Evolutionary conservation across 1,140 invertebrate genomes (phyloP).

Genomic region (Zaprionus lachaisei): DNA sequence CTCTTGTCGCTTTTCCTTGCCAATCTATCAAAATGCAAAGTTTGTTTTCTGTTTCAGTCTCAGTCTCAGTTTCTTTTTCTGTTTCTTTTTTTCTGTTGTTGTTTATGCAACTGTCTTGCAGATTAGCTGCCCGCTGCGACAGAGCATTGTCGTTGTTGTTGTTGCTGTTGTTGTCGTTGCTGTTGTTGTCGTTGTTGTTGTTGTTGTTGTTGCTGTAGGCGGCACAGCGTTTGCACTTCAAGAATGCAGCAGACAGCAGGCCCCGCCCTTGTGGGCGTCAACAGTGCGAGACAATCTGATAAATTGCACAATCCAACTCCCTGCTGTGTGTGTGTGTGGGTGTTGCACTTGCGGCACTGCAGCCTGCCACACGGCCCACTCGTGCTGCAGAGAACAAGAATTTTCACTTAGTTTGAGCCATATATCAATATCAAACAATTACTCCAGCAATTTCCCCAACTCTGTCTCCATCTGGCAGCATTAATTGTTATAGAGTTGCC

Average conservation of each 20-base stretch:
- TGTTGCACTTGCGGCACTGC: conserved; percentile 54
- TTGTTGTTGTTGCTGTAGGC: conserved; percentile 17
- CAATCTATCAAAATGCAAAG: conserved; percentile 62
- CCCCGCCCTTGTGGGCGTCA: conserved; percentile 21
- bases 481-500: neutral
- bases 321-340: conserved; percentile 14
- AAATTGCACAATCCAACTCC: conserved; percentile 54
- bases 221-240: conserved; percentile 41
- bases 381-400: neutral
- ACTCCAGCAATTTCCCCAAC: neutral
- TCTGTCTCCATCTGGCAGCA: conserved; percentile 6
- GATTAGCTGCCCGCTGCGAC: conserved; percentile 47
- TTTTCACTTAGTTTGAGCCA: conserved; percentile 19
- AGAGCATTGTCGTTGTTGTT: neutral
- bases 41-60: conserved; percentile 25
- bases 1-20: conserved; percentile 32
- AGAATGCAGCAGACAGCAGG: conserved; percentile 54
- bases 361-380: conserved; percentile 8
- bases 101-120: conserved; percentile 68
- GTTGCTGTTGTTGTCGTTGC: neutral
- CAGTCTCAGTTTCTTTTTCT: neutral
- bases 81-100: conserved; percentile 31
- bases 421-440: conserved; percentile 71
- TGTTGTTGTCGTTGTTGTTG: neutral
- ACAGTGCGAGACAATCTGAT: conserved; percentile 35